Evolutionary conservation across 2,113 vertebrate species (phyloP), one percentile per base, ranked within the genome.

Genomic region (Sminthopsis crassicaudata): DNA sequence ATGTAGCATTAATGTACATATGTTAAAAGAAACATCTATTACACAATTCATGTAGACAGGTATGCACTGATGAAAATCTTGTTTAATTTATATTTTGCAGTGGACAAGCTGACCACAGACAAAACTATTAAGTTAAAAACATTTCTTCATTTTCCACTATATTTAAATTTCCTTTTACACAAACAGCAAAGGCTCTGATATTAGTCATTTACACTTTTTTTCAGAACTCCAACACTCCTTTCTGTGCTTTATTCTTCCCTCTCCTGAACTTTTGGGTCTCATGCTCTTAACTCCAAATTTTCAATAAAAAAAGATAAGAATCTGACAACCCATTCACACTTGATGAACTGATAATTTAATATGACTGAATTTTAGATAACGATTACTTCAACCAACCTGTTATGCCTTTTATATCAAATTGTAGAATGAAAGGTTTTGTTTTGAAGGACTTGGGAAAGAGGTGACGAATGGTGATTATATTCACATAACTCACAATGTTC

Each of bases 41-140:
- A 90, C 94, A 8, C 90, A 93, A 94, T 2, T 24, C 36, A 60
- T 89, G 14, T 54, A 55, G 60, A 92, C 26, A 93, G 19, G 92
- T 22, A 2, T 91, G 24, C 8, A 95, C 19, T 30, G 94, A 22
- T 46, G n/a, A 12, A 76, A 76, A 76, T 19, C 36, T 76, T 76
- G 36, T n/a, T n/a, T 3, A 67, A 76, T 76, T n/a, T 76, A 14
- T 36, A 16, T 76, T 76, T n/a, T 76, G 26, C 27, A 30, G 26
- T 30, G 9, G 55, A 27, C 9, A 60, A 60, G 26, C 10, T 30
- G 26, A 67, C 30, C 36, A 76, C 4, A 76, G 11, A 36, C 3
- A 14, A 30, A n/a, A 76, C 2, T n/a, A 14, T 76, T 12, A 76
- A 76, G 5, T 19, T 76, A n/a, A 76, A 76, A 76, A 76, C n/a